phyloP scores from a whole-genome alignment of 2,888 invertebrate species.

The Drosophila phalerata region DNA sequence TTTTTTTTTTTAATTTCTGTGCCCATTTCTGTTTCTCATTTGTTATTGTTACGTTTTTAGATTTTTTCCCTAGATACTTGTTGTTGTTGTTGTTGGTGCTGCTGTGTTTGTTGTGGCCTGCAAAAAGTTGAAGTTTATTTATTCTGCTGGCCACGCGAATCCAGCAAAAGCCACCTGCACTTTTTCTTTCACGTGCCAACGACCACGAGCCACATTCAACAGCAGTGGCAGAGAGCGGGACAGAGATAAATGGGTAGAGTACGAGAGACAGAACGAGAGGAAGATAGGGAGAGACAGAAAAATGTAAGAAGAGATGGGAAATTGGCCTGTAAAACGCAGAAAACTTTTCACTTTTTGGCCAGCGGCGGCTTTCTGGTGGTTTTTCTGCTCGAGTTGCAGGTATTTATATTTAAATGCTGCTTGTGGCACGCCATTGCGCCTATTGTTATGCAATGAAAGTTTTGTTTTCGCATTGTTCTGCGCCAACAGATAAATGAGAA shows the following conservation, averaged over 20 bases:
- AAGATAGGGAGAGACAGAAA: background rate
- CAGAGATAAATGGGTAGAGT: conserved; percentile 11
- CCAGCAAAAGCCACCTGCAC: conserved; percentile 70
- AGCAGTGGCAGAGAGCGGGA: conserved; percentile 9
- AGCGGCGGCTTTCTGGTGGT: conserved; percentile 47
- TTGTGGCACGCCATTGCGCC: conserved; percentile 76
- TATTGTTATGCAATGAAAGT: conserved; percentile 80
- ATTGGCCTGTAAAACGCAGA: conserved; percentile 67
- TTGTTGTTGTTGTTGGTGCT: conserved; percentile 2
- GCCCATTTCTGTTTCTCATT: conserved; percentile 65
- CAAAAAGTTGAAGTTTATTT: conserved; percentile 77
- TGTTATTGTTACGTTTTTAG: conserved; percentile 75
- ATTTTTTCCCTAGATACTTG: conserved; percentile 54
- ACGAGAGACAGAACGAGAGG: background rate
- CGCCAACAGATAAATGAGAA: conserved; percentile 10
- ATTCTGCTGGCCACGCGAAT: conserved; percentile 57
- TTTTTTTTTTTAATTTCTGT: conserved; percentile 42
- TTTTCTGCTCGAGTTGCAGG: conserved; percentile 72
- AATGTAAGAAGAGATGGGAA: conserved; percentile 17
- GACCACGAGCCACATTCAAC: conserved; percentile 53
- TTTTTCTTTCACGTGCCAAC: conserved; percentile 73
- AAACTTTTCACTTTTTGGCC: conserved; percentile 68
- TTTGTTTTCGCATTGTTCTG: conserved; percentile 64
- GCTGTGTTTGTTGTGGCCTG: conserved; percentile 49
- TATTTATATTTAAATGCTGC: conserved; percentile 79